phyloP scores from a whole-genome alignment of 2,888 invertebrate species.

The Polyommatus icarus region DNA sequence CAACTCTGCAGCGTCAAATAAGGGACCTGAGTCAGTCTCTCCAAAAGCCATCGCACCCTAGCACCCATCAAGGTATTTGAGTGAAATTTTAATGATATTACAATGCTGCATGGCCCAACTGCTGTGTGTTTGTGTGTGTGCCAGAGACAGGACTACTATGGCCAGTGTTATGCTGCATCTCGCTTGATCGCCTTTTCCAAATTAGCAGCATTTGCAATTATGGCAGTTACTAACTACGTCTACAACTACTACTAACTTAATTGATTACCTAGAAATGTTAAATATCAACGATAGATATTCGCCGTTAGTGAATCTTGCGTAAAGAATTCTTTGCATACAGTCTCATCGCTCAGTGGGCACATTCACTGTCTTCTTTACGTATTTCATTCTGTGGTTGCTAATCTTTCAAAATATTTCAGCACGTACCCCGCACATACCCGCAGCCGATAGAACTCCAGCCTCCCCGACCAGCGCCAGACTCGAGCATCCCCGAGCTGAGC shows the following conservation, averaged over 20 bases:
- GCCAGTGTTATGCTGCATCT: background rate
- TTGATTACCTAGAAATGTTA: too few relatives aligned
- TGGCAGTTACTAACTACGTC: background rate
- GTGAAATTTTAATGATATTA: background rate
- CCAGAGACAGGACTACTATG: background rate
- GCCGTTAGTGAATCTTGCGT: background rate
- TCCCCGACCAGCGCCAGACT: constrained; percentile 62
- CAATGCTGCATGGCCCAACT: background rate
- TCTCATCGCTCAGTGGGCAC: background rate
- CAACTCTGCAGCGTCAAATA: constrained; percentile 90
- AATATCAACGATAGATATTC: too few relatives aligned
- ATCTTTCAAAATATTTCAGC: constrained; percentile 52
- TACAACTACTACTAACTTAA: background rate
- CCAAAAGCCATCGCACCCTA: constrained; percentile 60
- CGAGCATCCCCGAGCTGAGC: constrained; percentile 67
- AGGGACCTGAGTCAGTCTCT: constrained; percentile 80
- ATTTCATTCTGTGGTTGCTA: background rate
- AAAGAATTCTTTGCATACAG: background rate
- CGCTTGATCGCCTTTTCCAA: background rate
- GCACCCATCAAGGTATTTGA: constrained; percentile 63
- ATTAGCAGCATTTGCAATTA: background rate
- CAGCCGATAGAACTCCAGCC: constrained; percentile 61
- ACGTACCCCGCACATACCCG: constrained; percentile 70
- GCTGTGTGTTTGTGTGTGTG: background rate
- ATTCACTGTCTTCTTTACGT: background rate